Conservation (phyloP, 2,113 vertebrate genomes). For the Phrynocephalus versicolor region DNA sequence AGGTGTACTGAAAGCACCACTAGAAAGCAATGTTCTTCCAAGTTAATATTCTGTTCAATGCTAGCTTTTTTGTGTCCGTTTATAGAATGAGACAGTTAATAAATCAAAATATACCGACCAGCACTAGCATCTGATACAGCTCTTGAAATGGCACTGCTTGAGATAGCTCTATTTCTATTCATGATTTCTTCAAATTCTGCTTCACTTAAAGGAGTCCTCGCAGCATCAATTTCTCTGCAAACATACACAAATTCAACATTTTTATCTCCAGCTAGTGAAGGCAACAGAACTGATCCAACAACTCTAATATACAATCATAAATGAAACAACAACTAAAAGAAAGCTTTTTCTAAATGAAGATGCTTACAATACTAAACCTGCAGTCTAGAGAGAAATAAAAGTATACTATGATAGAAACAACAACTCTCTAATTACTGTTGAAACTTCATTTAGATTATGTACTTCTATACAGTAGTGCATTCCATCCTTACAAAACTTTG, state of each 20-base stretch:
- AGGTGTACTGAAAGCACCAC: not conserved
- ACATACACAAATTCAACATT: slow-evolving; percentile 65
- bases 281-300: slow-evolving; percentile 54
- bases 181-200: slow-evolving; percentile 99
- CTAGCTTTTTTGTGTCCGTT: not conserved
- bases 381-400: slow-evolving; percentile 41
- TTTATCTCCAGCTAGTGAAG: slow-evolving; percentile 33
- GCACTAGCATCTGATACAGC: slow-evolving; percentile 98
- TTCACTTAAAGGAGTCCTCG: slow-evolving; percentile 93
- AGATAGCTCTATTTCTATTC: slow-evolving; percentile 98
- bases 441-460: slow-evolving; percentile 49
- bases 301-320: slow-evolving; percentile 64
- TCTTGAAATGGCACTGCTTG: slow-evolving; percentile 97
- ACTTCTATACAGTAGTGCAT: slow-evolving; percentile 51
- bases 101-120: slow-evolving; percentile 78
- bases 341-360: slow-evolving; percentile 59
- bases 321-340: slow-evolving; percentile 70
- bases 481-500: slow-evolving; percentile 44
- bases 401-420: slow-evolving; percentile 42
- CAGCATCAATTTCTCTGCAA: slow-evolving; percentile 94
- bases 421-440: slow-evolving; percentile 41
- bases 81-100: slow-evolving; percentile 2
- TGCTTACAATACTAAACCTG: slow-evolving; percentile 63
- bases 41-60: not conserved
- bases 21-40: not conserved